These are phyloP conservation scores for Chrysopilus asiliformis DNA, from an alignment of 2,888 invertebrate species.

Conservation along the genomic window DNA sequence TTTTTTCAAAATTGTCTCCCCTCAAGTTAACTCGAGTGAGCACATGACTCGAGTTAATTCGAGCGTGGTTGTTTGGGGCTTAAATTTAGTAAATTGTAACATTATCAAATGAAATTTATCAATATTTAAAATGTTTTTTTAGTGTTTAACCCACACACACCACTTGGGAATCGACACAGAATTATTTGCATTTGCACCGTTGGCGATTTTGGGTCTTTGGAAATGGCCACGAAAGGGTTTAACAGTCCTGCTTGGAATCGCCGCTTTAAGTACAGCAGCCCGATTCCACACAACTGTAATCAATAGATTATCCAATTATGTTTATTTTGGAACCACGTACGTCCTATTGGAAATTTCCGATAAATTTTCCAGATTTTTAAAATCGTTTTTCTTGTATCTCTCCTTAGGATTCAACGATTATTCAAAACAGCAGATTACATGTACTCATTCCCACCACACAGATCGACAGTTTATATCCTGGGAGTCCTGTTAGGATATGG, in stretches of 20 bases:
- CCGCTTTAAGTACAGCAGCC: conserved; percentile 43
- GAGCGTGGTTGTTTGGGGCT: too few species aligned
- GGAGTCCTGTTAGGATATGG: conserved; percentile 49
- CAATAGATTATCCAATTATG: conserved; percentile 47
- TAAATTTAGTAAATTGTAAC: neutral
- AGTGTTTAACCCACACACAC: conserved; percentile 59
- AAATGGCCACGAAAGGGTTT: conserved; percentile 45
- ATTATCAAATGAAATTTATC: conserved; percentile 1
- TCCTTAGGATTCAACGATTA: conserved; percentile 43
- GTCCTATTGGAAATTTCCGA: conserved; percentile 22
- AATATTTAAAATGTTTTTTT: conserved; percentile 3
- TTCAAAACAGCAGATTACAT: conserved; percentile 55
- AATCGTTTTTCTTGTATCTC: neutral
- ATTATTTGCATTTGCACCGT: conserved; percentile 47
- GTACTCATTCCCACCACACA: conserved; percentile 51
- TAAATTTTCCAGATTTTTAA: neutral
- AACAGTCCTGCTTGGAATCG: conserved; percentile 35
- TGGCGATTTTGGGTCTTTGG: conserved; percentile 44
- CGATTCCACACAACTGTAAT: conserved; percentile 48
- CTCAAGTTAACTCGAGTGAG: too few species aligned
- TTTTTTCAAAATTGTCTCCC: too few species aligned
- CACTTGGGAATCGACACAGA: conserved; percentile 59
- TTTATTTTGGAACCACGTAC: conserved; percentile 57
- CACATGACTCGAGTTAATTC: too few species aligned
- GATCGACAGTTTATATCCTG: conserved; percentile 54